Conservation (phyloP, 2,888 invertebrate genomes). For the Orchestes rusci region DNA sequence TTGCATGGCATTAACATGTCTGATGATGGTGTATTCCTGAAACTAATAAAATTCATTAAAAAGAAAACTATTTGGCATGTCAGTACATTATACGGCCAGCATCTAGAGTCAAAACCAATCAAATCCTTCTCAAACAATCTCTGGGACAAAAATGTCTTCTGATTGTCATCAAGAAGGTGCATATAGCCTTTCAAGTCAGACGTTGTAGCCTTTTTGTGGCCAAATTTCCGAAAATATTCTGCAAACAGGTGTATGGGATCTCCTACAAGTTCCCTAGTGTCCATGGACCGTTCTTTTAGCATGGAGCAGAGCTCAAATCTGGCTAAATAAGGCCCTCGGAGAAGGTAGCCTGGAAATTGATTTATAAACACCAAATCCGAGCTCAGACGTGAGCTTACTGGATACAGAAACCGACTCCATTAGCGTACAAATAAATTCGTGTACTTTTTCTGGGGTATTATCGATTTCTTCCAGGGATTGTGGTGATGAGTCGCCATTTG, state of each 20-base stretch:
- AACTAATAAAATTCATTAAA: too few species aligned
- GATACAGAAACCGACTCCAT: slow-evolving; percentile 41
- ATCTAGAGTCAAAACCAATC: too few species aligned
- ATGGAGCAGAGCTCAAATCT: slow-evolving; percentile 67
- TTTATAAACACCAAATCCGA: too few species aligned
- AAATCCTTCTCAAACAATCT: too few species aligned
- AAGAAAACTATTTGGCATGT: too few species aligned
- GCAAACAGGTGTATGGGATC: slow-evolving; percentile 62
- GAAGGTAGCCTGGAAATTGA: slow-evolving; percentile 44
- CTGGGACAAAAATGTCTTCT: slow-evolving; percentile 53
- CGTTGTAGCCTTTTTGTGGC: slow-evolving; percentile 80
- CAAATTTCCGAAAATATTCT: slow-evolving; percentile 75
- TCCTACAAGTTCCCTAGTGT: slow-evolving; percentile 52
- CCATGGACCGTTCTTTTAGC: slow-evolving; percentile 48
- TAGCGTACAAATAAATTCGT: slow-evolving; percentile 42
- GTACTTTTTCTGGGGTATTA: slow-evolving; percentile 42
- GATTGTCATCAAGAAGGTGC: slow-evolving; percentile 57
- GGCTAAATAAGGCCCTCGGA: slow-evolving; percentile 79
- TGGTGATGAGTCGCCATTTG: slow-evolving; percentile 1
- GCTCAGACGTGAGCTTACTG: slow-evolving; percentile 34
- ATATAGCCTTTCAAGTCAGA: slow-evolving; percentile 75
- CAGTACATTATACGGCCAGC: too few species aligned
- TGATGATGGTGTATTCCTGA: slow-evolving; percentile 69
- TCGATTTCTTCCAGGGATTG: slow-evolving; percentile 32
- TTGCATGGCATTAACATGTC: slow-evolving; percentile 72